Evolutionary conservation across 2,888 invertebrate genomes (phyloP).

Genomic region (Epistrophella euchroma): DNA sequence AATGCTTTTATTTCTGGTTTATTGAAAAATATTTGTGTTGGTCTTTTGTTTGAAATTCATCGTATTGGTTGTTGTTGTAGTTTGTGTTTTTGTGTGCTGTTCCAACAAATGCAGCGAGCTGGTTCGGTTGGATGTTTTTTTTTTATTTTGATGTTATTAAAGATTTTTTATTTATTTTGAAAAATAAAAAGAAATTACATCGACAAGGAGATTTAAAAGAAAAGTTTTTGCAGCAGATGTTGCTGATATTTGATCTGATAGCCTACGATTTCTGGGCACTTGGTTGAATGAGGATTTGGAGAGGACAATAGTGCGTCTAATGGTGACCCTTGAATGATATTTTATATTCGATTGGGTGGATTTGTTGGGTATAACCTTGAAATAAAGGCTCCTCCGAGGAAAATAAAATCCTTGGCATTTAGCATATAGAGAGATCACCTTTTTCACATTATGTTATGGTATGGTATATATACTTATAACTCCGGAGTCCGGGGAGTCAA

Average conservation of each 20-base stretch:
- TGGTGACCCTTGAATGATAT: slow-evolving; percentile 75
- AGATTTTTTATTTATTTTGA: slow-evolving; percentile 69
- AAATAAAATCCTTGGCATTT: slow-evolving; percentile 67
- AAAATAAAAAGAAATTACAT: slow-evolving; percentile 74
- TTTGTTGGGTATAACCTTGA: slow-evolving; percentile 69
- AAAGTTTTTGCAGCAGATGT: slow-evolving; percentile 61
- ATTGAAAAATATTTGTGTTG: slow-evolving; percentile 72
- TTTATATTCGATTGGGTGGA: slow-evolving; percentile 68
- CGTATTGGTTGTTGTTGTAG: slow-evolving; percentile 38
- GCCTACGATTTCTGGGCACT: slow-evolving; percentile 82
- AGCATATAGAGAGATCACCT: slow-evolving; percentile 8
- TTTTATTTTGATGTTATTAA: slow-evolving; percentile 67
- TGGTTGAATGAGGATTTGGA: slow-evolving; percentile 83
- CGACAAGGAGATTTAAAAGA: slow-evolving; percentile 64
- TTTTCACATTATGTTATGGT: slow-evolving; percentile 2
- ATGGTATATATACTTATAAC: not conserved
- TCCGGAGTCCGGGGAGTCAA: not conserved
- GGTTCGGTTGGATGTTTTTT: slow-evolving; percentile 41
- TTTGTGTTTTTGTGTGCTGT: slow-evolving; percentile 33
- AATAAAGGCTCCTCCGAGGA: slow-evolving; percentile 67
- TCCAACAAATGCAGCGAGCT: slow-evolving; percentile 49
- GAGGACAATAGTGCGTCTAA: slow-evolving; percentile 84
- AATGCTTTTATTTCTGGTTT: slow-evolving; percentile 72
- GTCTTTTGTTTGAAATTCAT: slow-evolving; percentile 40
- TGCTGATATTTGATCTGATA: slow-evolving; percentile 78